Evolutionary conservation across 2,113 vertebrate genomes (phyloP).

Genomic region (Prochilodus magdalenae): DNA sequence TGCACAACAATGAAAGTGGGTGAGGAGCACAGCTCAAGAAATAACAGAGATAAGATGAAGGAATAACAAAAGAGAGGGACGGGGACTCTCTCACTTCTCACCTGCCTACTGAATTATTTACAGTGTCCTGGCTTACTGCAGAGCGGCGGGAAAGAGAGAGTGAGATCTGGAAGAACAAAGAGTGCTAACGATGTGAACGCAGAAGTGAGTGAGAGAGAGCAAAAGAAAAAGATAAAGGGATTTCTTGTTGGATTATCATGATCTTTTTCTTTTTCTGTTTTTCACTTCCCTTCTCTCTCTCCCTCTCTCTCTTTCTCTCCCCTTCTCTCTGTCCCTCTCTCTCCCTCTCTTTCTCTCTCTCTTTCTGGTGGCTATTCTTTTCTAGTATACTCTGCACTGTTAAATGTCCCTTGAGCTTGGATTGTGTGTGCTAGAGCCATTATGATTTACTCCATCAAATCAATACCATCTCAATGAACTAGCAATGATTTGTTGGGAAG

Average conservation of each 20-base stretch:
- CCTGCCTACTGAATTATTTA: constrained; percentile 74
- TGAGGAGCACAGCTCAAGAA: constrained; percentile 7
- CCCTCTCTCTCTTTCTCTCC: neutral
- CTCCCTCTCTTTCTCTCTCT: neutral
- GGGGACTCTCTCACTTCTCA: neutral
- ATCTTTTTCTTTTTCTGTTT: neutral
- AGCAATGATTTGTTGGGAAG: no score
- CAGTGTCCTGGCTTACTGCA: constrained; percentile 61
- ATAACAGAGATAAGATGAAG: neutral
- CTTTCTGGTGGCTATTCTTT: neutral
- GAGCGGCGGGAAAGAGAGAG: neutral
- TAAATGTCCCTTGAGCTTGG: no score
- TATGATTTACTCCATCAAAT: no score
- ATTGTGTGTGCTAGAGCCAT: no score
- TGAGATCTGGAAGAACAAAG: constrained; percentile 45
- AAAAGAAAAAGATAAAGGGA: constrained; percentile 60
- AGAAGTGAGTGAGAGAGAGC: constrained; percentile 27
- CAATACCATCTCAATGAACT: no score
- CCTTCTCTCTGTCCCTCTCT: no score
- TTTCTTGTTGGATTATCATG: constrained; percentile 55
- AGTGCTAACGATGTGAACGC: constrained; percentile 19
- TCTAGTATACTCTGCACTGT: neutral
- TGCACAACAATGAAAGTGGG: neutral
- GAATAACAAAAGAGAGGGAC: neutral
- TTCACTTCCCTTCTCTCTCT: neutral